Evolutionary conservation across 2,888 invertebrate genomes (phyloP).

Genomic region (Odontomyia ornata): DNA sequence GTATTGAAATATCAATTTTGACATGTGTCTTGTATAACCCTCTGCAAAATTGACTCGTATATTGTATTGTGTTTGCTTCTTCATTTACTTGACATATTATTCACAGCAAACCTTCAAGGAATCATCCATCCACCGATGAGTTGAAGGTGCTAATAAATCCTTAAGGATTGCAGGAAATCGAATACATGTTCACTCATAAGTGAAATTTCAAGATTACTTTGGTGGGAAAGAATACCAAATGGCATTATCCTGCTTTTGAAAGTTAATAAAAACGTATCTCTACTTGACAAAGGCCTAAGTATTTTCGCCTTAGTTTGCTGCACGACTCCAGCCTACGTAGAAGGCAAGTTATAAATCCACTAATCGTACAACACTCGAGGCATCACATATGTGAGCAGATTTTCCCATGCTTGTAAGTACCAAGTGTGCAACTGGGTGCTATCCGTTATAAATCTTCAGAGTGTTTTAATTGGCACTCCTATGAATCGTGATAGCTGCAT

Average conservation of each 20-base stretch:
- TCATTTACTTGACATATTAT: too few relatives aligned
- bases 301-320: conserved; percentile 31
- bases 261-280: conserved; percentile 24
- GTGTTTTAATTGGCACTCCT: conserved; percentile 45
- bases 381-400: not conserved
- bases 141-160: too few relatives aligned
- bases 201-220: conserved; percentile 17
- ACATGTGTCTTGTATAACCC: too few relatives aligned
- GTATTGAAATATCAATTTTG: too few relatives aligned
- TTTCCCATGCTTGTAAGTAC: conserved; percentile 13
- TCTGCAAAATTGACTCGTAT: too few relatives aligned
- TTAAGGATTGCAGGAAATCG: too few relatives aligned
- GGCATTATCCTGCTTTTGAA: not conserved
- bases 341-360: not conserved
- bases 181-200: not conserved
- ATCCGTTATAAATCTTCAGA: conserved; percentile 38
- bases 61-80: too few relatives aligned
- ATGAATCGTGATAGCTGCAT: conserved; percentile 12
- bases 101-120: too few relatives aligned
- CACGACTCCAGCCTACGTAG: not conserved
- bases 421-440: conserved; percentile 18
- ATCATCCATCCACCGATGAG: too few relatives aligned
- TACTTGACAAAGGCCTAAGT: conserved; percentile 21
- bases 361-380: conserved; percentile 8
- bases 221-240: conserved; percentile 19